Conservation (phyloP, 1,140 invertebrate species). For the Venustaconcha ellipsiformis region DNA sequence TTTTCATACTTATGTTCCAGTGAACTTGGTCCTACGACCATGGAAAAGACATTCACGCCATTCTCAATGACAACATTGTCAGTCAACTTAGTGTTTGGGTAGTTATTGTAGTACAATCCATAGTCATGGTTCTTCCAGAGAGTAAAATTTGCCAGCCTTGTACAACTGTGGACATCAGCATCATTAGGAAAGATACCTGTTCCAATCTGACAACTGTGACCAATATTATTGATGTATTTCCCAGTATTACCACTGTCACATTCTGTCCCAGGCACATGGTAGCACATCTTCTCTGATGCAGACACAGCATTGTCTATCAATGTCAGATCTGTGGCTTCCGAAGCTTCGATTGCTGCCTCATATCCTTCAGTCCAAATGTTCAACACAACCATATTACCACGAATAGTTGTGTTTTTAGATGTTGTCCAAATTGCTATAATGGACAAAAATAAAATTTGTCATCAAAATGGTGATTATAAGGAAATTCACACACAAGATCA, state of each 20-base stretch:
- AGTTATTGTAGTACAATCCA: conserved; percentile 56
- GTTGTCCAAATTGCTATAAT: too few relatives aligned
- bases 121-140: conserved; percentile 51
- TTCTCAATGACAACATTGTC: conserved; percentile 48
- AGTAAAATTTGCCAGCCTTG: conserved; percentile 37
- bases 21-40: conserved; percentile 43
- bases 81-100: conserved; percentile 12
- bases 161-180: conserved; percentile 15
- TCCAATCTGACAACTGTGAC: conserved; percentile 31
- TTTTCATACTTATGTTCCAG: conserved; percentile 32
- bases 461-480: too few relatives aligned
- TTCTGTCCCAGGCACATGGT: conserved; percentile 29
- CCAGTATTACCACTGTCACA: conserved; percentile 12
- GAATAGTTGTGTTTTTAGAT: too few relatives aligned
- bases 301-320: conserved; percentile 53
- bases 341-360: conserved; percentile 47
- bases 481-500: too few relatives aligned
- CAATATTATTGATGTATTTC: conserved; percentile 45
- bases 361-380: conserved; percentile 2
- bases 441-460: too few relatives aligned
- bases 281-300: conserved; percentile 43
- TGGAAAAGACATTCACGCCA: conserved; percentile 39
- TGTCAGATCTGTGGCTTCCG: conserved; percentile 22
- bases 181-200: conserved; percentile 39
- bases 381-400: too few relatives aligned